phyloP scores from a whole-genome alignment of 2,888 invertebrate genomes.

The Eupithecia vulgata region DNA sequence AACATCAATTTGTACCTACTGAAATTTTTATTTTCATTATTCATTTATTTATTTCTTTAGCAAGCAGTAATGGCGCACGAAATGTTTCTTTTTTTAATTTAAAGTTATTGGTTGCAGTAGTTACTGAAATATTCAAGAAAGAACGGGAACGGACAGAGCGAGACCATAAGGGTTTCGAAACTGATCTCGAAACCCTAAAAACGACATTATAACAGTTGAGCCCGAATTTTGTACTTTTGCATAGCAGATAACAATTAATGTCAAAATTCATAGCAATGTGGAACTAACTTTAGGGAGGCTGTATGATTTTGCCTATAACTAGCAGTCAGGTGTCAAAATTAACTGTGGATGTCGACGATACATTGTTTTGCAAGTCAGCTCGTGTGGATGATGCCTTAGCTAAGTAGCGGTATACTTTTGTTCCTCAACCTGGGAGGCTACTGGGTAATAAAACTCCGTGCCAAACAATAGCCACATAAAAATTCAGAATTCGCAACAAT shows the following conservation, averaged over 20 bases:
- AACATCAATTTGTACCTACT: too few relatives aligned
- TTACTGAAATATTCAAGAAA: too few relatives aligned
- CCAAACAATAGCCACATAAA: conserved; percentile 69
- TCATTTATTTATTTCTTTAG: too few relatives aligned
- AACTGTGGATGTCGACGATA: neutral
- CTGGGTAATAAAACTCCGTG: conserved; percentile 62
- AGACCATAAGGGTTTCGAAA: too few relatives aligned
- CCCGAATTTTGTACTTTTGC: neutral
- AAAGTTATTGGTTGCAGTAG: too few relatives aligned
- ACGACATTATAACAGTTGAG: neutral
- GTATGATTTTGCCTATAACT: neutral
- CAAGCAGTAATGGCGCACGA: too few relatives aligned
- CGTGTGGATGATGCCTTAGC: conserved; percentile 40
- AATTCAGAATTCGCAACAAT: conserved; percentile 53
- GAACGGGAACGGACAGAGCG: too few relatives aligned
- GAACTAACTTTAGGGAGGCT: neutral
- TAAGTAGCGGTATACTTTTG: conserved; percentile 61
- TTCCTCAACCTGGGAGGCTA: conserved; percentile 64
- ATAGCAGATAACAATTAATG: too few relatives aligned
- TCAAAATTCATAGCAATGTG: too few relatives aligned
- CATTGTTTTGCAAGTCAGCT: neutral
- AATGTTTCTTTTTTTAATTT: too few relatives aligned
- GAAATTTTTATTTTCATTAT: too few relatives aligned
- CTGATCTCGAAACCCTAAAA: too few relatives aligned
- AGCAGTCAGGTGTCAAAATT: neutral